Base-by-base conservation (phyloP, 2,888 invertebrate genomes). In the Carterocephalus palaemon region DNA sequence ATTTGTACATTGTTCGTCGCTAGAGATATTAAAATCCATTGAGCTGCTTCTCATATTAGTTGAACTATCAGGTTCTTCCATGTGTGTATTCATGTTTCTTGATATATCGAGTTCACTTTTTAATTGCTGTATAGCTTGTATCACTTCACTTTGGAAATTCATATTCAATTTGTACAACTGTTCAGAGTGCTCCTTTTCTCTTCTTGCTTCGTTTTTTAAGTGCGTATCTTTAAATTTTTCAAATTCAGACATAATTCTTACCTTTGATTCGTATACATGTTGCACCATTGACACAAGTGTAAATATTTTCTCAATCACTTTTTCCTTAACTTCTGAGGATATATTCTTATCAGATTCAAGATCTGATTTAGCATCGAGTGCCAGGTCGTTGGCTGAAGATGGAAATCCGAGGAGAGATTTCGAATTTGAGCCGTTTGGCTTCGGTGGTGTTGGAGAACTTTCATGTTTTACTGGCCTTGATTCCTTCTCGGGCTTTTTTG, bases 301-400 rank as follows among this genome's bases (percentile, higher is more conserved):
- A 47, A 85, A 86, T 4, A 86, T 53, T 54, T 86, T 86, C 45
- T 78, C 67, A 17, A 86, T 85, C 0, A 86, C 83, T 50, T 82
- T 86, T 40, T 83, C 82, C 62, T 84, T 85, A 0, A 82, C 75
- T 56, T 71, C 80, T 49, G 70, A 65, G 10, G 83, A 77, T 48
- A 86, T 75, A 22, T 82, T 85, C 19, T 69, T 60, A 47, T 85
- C 86, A 1, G 85, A 78, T 71, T 86, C 86, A n/a, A 86, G 54
- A 37, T 86, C 85, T 0, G 83, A 62, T 67, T 86, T 86, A 0
- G 85, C 85, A 23, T 83, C 83, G 1, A 86, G 56, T 23, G 86
- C 86, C 42, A 86, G 60, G 51, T 85, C 84, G 34, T 86, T 86
- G 0, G 86, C 86, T 51, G 86, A 85, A 13, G 85, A 86, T 24